Evolutionary conservation across 1,140 invertebrate species (phyloP).

Genomic region (Yoshiicerus persimilis): DNA sequence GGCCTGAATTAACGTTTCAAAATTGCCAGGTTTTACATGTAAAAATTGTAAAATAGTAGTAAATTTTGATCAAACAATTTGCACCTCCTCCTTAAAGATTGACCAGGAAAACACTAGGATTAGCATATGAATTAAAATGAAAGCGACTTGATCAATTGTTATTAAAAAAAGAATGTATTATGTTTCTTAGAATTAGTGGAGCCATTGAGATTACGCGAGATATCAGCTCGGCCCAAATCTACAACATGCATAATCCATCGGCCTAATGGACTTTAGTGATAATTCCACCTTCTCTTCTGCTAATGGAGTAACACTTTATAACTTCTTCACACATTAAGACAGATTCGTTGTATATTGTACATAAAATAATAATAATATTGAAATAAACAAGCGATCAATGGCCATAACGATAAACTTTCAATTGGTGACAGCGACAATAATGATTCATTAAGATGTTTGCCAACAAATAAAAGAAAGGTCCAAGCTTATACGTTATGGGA

Average conservation of each 20-base stretch:
- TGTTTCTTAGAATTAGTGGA: background rate
- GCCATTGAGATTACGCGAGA: background rate
- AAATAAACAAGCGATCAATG: background rate
- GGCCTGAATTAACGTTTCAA: too few relatives aligned
- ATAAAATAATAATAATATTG: background rate
- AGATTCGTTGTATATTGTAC: background rate
- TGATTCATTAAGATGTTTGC: background rate
- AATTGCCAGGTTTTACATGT: too few relatives aligned
- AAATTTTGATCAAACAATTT: too few relatives aligned
- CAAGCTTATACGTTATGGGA: background rate
- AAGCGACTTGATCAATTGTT: background rate
- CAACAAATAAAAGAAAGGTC: background rate
- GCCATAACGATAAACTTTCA: background rate
- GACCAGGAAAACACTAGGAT: background rate
- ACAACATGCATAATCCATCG: background rate
- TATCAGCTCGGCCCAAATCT: background rate
- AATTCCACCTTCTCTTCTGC: background rate
- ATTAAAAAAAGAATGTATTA: background rate
- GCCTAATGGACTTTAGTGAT: slow-evolving; percentile 12
- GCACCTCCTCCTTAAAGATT: background rate
- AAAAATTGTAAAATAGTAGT: too few relatives aligned
- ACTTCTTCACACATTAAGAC: background rate
- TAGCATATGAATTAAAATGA: background rate
- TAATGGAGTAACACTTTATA: background rate
- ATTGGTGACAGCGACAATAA: background rate